phyloP scores from a whole-genome alignment of 1,140 invertebrate genomes.

The Zaprionus vittiger region DNA sequence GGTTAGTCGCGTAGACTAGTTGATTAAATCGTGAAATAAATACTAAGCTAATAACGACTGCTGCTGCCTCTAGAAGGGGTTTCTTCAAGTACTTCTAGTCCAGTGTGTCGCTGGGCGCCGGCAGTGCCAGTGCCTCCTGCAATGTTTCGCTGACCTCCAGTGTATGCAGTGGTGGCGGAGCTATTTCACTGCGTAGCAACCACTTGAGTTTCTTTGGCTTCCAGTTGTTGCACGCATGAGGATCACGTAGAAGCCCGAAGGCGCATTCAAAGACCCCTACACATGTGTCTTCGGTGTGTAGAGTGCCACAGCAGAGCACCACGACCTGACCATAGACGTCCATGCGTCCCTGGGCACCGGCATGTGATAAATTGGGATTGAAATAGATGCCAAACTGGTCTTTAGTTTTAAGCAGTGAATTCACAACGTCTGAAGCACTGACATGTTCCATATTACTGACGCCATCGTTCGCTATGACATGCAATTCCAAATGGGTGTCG shows the following conservation, averaged over 20 bases:
- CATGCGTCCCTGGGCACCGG: slow-evolving; percentile 86
- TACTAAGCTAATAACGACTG: slow-evolving; percentile 14
- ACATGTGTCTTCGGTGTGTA: slow-evolving; percentile 85
- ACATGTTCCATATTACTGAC: slow-evolving; percentile 36
- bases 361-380: slow-evolving; percentile 86
- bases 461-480: slow-evolving; percentile 55
- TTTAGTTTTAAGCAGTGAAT: slow-evolving; percentile 46
- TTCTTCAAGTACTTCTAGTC: slow-evolving; percentile 12
- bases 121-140: slow-evolving; percentile 52
- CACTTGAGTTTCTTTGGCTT: slow-evolving; percentile 86
- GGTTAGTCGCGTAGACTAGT: slow-evolving; percentile 16
- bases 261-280: slow-evolving; percentile 88
- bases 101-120: slow-evolving; percentile 50
- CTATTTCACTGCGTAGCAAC: slow-evolving; percentile 74
- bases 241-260: slow-evolving; percentile 87
- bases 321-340: slow-evolving; percentile 87
- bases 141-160: slow-evolving; percentile 54
- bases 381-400: slow-evolving; percentile 85
- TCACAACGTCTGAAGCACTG: slow-evolving; percentile 47
- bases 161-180: slow-evolving; percentile 53
- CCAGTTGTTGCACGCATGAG: slow-evolving; percentile 86
- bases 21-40: slow-evolving; percentile 26
- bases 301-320: slow-evolving; percentile 87
- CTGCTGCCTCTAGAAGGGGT: neutral
- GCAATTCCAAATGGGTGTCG: slow-evolving; percentile 79